These are phyloP conservation scores for Anolis sagrei DNA, from an alignment of 2,113 vertebrate species.

Conservation along the genomic window DNA sequence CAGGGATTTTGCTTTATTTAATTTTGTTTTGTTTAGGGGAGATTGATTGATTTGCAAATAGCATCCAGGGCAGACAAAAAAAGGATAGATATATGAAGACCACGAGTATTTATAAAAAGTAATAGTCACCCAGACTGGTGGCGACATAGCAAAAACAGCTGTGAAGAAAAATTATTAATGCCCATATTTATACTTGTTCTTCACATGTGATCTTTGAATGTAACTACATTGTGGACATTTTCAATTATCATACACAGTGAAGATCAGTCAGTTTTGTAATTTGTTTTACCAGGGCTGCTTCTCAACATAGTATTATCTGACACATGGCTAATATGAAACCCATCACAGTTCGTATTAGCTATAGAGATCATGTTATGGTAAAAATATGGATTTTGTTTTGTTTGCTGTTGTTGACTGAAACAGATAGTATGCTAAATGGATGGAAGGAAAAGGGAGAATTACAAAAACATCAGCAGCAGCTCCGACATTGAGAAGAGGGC, in stretches of 20 bases:
- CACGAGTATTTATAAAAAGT: background rate
- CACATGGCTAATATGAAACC: background rate
- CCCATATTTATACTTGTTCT: background rate
- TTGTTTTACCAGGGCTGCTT: background rate
- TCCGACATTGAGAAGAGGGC: background rate
- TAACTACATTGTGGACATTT: background rate
- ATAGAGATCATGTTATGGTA: background rate
- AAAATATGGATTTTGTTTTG: background rate
- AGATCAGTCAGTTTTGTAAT: background rate
- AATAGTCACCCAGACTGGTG: background rate
- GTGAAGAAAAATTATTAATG: background rate
- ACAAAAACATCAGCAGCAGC: background rate
- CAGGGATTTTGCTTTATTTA: too few relatives aligned
- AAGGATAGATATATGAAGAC: background rate
- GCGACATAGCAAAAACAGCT: background rate
- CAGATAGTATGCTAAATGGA: background rate
- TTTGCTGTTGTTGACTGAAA: background rate
- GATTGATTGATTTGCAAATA: background rate
- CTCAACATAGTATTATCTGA: background rate
- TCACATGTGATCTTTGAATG: background rate
- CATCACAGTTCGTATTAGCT: background rate
- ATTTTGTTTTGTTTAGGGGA: too few relatives aligned
- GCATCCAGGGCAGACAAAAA: background rate
- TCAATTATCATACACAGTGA: background rate
- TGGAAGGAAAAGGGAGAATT: background rate